A percentile compares a stretch with the other conserved stretches of the same genome.
Evolutionary conservation across 64 coral and sea anemone genomes (phyloP).

Genomic region (Montipora cactus): DNA sequence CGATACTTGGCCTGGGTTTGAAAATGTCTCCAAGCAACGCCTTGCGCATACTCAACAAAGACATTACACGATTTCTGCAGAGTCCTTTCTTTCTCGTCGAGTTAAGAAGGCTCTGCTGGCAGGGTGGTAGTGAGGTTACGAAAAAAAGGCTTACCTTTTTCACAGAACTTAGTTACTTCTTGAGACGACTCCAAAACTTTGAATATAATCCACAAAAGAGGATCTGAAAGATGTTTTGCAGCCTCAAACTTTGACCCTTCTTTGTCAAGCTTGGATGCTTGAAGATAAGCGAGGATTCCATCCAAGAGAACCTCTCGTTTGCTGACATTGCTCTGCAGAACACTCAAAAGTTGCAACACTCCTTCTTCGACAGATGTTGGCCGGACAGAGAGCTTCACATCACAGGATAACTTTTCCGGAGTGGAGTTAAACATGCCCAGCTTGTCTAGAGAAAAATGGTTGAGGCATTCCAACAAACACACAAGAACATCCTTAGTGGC

Average conservation of each 20-base stretch:
- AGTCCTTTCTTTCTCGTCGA: too few species aligned
- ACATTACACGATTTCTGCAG: too few species aligned
- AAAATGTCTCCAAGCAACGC: too few species aligned
- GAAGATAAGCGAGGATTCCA: conserved; percentile 61
- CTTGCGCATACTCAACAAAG: too few species aligned
- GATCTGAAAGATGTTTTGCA: conserved; percentile 72
- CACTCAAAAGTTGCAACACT: conserved; percentile 78
- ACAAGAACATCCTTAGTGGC: conserved; percentile 3
- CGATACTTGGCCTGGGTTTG: too few species aligned
- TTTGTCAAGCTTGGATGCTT: neutral
- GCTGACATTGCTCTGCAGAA: conserved; percentile 65
- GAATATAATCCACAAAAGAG: conserved; percentile 83
- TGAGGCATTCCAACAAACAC: conserved; percentile 55
- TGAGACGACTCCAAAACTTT: conserved; percentile 68
- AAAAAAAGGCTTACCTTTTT: conserved; percentile 59
- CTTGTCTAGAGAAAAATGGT: conserved; percentile 48
- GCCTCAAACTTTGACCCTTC: neutral
- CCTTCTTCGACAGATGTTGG: conserved; percentile 85
- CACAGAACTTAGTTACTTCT: conserved; percentile 65
- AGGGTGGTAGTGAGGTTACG: neutral
- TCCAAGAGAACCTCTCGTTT: conserved; percentile 36
- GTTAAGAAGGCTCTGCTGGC: too few species aligned
- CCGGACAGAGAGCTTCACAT: conserved; percentile 25
- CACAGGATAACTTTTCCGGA: conserved; percentile 4
- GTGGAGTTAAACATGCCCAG: conserved; percentile 12